Base-by-base conservation (phyloP, 2,113 vertebrate genomes). In the Smithornis capensis region DNA sequence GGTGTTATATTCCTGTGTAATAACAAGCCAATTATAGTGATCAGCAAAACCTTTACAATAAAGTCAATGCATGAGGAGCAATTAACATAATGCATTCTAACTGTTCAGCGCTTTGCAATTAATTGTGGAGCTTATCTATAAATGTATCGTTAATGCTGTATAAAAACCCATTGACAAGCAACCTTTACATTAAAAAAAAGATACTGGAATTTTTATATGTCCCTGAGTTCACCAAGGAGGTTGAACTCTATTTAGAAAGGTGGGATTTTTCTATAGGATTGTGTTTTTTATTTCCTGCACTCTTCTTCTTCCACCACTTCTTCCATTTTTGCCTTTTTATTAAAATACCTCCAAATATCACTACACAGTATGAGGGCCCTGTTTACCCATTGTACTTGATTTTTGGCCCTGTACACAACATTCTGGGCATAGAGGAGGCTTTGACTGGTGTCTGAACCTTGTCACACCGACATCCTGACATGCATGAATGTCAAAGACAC, bases 11-110 rank as follows among this genome's bases (percentile, higher is more conserved):
- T 93, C 92, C 84, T 87, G 96, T 96, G 96, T 97, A 96, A 97
- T 97, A 96, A 97, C 92, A 95, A 96, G 95, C 81, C 96, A 92
- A 97, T 96, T 97, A 95, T 87, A 95, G 94, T 92, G 94, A 95
- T 94, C 90, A 83, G 82, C 94, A 80, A 90, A 94, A 84, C 80
- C 85, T 86, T 96, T 75, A 86, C 91, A 94, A 92, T 94, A 96
- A 95, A 96, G 92, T 91, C 92, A 91, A 76, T 82, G 94, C 83
- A 92, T 0, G 1, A 91, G 59, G 42, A 89, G 91, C 91, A 85
- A 97, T 97, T 97, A 96, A 92, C 90, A 93, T 96, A 95, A 95
- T 95, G 90, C 82, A 91, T 94, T 97, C 93, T 77, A 92, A 96
- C 94, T 83, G 87, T 63, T 87, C 92, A 77, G 89, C 80, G 89